Evolutionary conservation across 64 coral and sea anemone species (phyloP).

Genomic region (Platygyra sinensis): DNA sequence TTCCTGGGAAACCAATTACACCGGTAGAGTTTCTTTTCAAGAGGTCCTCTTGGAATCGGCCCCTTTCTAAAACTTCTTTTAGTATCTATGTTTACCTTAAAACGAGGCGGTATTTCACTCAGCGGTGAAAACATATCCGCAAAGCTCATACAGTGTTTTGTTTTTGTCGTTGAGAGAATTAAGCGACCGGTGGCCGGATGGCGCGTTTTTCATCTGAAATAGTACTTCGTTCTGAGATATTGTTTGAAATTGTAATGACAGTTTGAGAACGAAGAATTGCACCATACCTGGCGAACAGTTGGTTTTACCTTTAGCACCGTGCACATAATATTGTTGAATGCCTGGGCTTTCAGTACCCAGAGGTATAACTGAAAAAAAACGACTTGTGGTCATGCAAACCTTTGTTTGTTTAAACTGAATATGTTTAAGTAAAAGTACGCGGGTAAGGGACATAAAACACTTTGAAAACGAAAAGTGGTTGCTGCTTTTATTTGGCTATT

Average conservation of each 20-base stretch:
- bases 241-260: not conserved
- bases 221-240: not conserved
- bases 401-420: not conserved
- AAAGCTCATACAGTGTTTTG: not conserved
- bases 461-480: not conserved
- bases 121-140: not conserved
- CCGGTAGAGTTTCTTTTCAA: not conserved
- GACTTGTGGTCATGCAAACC: not conserved
- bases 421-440: not conserved
- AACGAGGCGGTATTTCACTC: not conserved
- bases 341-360: not conserved
- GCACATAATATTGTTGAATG: constrained; percentile 5
- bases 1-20: not conserved
- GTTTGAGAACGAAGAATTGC: not conserved
- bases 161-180: not conserved
- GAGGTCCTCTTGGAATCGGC: not conserved
- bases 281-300: not conserved
- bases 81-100: not conserved
- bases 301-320: not conserved
- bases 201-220: not conserved
- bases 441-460: not conserved
- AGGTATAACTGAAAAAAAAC: not conserved
- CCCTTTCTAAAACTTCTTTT: not conserved
- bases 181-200: not conserved
- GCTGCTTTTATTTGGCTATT: not conserved